Evolutionary conservation across 2,797 vertebrate genomes (phyloP).

Genomic region (Ispidina picta): DNA sequence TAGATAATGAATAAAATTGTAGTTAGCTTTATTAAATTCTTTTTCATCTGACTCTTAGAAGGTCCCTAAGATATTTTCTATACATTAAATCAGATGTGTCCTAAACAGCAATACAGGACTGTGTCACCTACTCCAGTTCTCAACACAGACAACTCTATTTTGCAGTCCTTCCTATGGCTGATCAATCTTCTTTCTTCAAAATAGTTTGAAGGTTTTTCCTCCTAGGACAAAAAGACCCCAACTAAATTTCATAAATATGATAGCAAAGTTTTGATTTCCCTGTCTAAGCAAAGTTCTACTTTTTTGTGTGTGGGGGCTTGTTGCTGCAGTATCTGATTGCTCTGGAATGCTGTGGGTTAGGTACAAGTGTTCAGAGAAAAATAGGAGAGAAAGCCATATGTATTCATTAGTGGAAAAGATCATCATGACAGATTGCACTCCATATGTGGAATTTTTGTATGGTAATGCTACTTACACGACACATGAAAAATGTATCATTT

Average conservation of each 20-base stretch:
- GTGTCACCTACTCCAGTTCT: not conserved
- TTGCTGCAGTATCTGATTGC: constrained; percentile 38
- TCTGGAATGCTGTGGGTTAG: constrained; percentile 46
- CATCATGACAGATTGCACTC: constrained; percentile 50
- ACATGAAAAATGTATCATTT: constrained; percentile 26
- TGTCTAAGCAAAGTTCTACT: not conserved
- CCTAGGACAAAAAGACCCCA: not conserved
- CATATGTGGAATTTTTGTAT: constrained; percentile 32
- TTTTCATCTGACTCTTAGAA: not conserved
- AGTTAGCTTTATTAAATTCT: not conserved
- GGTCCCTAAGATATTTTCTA: not conserved
- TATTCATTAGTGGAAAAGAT: constrained; percentile 63
- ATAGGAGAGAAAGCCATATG: constrained; percentile 43
- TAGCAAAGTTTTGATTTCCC: not conserved
- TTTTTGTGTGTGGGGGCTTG: not conserved
- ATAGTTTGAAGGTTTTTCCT: not conserved
- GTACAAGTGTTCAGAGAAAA: constrained; percentile 53
- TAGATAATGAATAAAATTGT: not conserved
- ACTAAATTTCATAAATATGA: not conserved
- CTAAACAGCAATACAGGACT: not conserved
- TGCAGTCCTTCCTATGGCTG: not conserved
- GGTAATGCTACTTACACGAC: constrained; percentile 23
- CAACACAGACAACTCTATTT: not conserved
- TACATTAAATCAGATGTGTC: not conserved
- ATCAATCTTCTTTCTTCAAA: not conserved